Evolutionary conservation across 1,140 invertebrate species (phyloP).

Genomic region (Lethocerus indicus): DNA sequence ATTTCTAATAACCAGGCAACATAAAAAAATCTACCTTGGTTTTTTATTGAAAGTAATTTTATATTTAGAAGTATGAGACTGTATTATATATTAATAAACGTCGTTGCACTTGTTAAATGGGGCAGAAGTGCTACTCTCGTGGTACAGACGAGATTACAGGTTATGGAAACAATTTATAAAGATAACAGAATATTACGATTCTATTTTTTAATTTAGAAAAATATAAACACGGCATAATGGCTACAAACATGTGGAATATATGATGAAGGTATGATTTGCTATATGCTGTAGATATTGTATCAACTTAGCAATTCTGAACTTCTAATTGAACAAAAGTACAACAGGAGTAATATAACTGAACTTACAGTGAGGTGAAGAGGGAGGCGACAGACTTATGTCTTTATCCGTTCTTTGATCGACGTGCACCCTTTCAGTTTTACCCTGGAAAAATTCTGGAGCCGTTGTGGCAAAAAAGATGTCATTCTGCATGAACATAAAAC

Average conservation of each 20-base stretch:
- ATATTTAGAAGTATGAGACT: too few species aligned
- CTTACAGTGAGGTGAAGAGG: slow-evolving; percentile 35
- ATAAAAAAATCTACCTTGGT: too few species aligned
- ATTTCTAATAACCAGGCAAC: too few species aligned
- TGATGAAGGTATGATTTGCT: neutral
- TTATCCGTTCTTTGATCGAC: slow-evolving; percentile 29
- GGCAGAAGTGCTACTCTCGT: too few species aligned
- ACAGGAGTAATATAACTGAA: slow-evolving; percentile 7
- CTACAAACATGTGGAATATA: neutral
- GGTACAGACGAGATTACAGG: too few species aligned
- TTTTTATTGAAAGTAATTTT: too few species aligned
- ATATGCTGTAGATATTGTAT: slow-evolving; percentile 1
- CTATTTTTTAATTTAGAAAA: neutral
- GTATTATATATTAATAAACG: too few species aligned
- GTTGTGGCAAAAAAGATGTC: slow-evolving; percentile 62
- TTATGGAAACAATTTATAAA: neutral
- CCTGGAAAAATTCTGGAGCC: slow-evolving; percentile 47
- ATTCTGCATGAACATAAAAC: slow-evolving; percentile 37
- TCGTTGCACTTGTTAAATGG: too few species aligned
- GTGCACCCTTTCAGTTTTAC: slow-evolving; percentile 28
- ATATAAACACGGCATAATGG: neutral
- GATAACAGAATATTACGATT: neutral
- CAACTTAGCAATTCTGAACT: neutral
- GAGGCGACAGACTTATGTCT: slow-evolving; percentile 31
- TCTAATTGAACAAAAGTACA: slow-evolving; percentile 5